Evolutionary conservation across 2,888 invertebrate species (phyloP).

Genomic region (Limnephilus marmoratus): DNA sequence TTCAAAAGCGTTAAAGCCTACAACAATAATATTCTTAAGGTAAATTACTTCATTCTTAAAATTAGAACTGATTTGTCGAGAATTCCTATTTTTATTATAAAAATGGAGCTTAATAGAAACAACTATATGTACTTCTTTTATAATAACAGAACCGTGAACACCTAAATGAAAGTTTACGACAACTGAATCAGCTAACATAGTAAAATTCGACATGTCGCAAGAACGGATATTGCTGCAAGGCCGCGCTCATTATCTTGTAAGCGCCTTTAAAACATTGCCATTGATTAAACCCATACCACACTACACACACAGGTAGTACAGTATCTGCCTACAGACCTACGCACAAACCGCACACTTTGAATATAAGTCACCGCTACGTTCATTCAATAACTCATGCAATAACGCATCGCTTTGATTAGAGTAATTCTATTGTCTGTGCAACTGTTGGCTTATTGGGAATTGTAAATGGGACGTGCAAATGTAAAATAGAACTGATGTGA

Average conservation of each 20-base stretch:
- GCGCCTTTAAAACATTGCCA: slow-evolving; percentile 31
- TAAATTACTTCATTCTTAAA: no score
- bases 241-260: not conserved
- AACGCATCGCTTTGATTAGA: not conserved
- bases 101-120: no score
- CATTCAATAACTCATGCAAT: not conserved
- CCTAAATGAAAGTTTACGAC: not conserved
- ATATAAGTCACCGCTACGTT: not conserved
- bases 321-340: not conserved
- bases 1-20: no score
- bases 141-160: not conserved
- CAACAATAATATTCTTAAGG: no score
- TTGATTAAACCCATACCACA: slow-evolving; percentile 29
- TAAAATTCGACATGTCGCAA: slow-evolving; percentile 47
- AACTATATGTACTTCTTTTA: no score
- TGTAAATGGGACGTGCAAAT: not conserved
- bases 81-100: no score
- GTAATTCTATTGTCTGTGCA: not conserved
- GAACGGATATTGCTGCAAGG: slow-evolving; percentile 50
- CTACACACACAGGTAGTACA: not conserved
- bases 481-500: not conserved
- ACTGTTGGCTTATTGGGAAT: not conserved
- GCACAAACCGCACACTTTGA: not conserved
- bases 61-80: no score
- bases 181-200: slow-evolving; percentile 9